Conservation (phyloP, 2,113 vertebrate genomes). For the Triplophysa tibetana region DNA sequence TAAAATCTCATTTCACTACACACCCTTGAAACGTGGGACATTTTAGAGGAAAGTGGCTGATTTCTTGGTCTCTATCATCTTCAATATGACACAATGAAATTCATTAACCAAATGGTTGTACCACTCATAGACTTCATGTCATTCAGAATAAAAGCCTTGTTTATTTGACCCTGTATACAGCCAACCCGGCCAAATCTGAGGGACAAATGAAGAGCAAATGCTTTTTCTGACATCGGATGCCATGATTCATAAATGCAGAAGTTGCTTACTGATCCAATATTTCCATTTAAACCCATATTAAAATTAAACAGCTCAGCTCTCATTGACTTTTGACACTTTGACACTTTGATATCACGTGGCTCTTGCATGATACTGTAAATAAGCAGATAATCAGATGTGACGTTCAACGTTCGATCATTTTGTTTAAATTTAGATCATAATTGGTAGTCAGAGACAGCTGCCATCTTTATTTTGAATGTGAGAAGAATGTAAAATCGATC, state of each 20-base stretch:
- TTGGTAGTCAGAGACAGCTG: conserved; percentile 11
- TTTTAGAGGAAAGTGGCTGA: conserved; percentile 15
- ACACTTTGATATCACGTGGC: neutral
- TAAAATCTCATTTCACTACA: conserved; percentile 37
- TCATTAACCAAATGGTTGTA: conserved; percentile 38
- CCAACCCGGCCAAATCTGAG: neutral
- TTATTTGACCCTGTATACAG: conserved; percentile 6
- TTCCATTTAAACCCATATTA: conserved; percentile 9
- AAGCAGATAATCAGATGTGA: neutral
- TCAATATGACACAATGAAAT: conserved; percentile 27
- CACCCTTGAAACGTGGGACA: conserved; percentile 3
- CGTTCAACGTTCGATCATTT: neutral
- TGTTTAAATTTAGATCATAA: neutral
- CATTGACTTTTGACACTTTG: conserved; percentile 13
- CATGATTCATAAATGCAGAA: conserved; percentile 15
- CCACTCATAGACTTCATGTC: conserved; percentile 4
- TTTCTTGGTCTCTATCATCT: neutral
- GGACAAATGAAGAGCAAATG: neutral
- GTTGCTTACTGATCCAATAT: conserved; percentile 1
- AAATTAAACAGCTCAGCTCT: neutral
- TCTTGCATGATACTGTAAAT: too few species aligned
- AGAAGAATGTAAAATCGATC: neutral
- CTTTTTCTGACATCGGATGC: conserved; percentile 8
- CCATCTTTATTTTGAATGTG: neutral
- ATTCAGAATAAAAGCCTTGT: conserved; percentile 5